These are phyloP conservation scores for Meriones unguiculatus DNA, from an alignment of 2,113 vertebrate species.

Conservation along the genomic window DNA sequence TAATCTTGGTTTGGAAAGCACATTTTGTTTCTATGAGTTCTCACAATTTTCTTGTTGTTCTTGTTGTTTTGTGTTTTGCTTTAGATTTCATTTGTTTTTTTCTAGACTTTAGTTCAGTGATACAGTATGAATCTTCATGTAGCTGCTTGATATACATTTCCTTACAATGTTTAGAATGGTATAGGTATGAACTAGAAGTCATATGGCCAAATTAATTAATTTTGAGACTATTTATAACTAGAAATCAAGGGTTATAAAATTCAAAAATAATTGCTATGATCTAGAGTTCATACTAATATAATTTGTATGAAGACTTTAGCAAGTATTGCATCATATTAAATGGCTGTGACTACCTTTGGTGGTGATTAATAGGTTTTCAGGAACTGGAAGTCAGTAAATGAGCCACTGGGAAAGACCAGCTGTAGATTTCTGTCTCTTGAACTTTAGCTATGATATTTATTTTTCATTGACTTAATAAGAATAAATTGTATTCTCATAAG, in stretches of 20 bases:
- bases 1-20: not conserved
- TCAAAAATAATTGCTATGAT: not conserved
- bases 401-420: not conserved
- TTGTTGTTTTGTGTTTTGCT: not conserved
- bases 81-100: not conserved
- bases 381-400: not conserved
- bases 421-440: not conserved
- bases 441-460: not conserved
- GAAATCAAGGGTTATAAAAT: not conserved
- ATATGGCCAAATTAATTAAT: not conserved
- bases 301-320: not conserved
- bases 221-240: not conserved
- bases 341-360: not conserved
- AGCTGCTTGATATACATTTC: not conserved
- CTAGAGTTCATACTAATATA: not conserved
- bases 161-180: not conserved
- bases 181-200: not conserved
- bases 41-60: not conserved
- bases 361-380: not conserved
- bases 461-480: constrained; percentile 34
- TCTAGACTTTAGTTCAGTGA: not conserved
- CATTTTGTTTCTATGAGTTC: not conserved
- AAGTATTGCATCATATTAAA: not conserved
- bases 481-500: constrained; percentile 23
- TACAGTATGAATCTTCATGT: not conserved